Percentiles rank a stretch among this genome's conserved stretches.
These are phyloP conservation scores for Gryllus bimaculatus DNA, from an alignment of 1,140 invertebrate genomes.

Conservation along the genomic window DNA sequence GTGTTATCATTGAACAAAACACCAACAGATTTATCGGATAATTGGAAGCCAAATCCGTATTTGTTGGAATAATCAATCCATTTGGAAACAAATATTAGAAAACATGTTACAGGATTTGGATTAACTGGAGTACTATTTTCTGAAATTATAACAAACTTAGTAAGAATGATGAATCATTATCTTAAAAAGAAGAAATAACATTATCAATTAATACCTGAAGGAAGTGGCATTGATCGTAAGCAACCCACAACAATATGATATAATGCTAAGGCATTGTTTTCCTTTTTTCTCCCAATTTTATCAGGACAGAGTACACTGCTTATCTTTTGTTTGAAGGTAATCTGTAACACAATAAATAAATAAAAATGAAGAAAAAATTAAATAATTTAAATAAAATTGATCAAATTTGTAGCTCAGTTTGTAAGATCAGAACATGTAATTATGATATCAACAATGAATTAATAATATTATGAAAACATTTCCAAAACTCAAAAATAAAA, in stretches of 20 bases:
- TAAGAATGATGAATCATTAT: not conserved
- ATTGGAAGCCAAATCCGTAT: constrained; percentile 61
- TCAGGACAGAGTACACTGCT: constrained; percentile 36
- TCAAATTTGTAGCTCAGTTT: not conserved
- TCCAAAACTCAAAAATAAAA: no score
- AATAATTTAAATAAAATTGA: no score
- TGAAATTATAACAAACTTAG: not conserved
- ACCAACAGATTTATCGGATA: constrained; percentile 57
- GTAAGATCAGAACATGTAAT: no score
- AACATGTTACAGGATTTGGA: constrained; percentile 39
- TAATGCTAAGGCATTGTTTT: constrained; percentile 27
- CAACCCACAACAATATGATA: constrained; percentile 22
- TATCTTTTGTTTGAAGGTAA: constrained; percentile 31
- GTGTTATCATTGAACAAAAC: constrained; percentile 61
- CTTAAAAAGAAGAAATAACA: not conserved
- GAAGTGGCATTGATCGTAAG: not conserved
- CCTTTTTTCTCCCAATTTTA: constrained; percentile 25
- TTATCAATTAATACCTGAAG: not conserved
- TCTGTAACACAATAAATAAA: not conserved
- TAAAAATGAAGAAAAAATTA: no score
- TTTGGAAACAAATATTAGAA: constrained; percentile 57
- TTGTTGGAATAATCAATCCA: constrained; percentile 72
- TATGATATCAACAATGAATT: no score
- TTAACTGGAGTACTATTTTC: not conserved
- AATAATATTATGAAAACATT: no score